Evolutionary conservation across 2,888 invertebrate species (phyloP), one percentile per base, ranked within the genome.

Genomic region (Bugulina stolonifera): DNA sequence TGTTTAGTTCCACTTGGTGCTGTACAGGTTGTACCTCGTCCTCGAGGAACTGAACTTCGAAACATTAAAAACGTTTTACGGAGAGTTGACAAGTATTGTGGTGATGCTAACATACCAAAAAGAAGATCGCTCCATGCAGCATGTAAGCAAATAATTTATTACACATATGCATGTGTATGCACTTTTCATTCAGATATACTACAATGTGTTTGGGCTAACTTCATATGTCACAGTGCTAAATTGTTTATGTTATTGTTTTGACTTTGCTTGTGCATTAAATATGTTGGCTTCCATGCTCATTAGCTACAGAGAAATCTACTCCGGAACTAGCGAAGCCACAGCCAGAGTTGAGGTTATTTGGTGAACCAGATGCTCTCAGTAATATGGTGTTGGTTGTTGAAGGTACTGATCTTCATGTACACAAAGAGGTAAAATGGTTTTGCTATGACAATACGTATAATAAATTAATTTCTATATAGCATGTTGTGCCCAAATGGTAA

Each of bases 351-450:
- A 64, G 64, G 27, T 32, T 64, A n/a, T 64, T 64, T 27, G n/a
- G 27, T 32, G 29, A 64, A n/a, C 64, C 64, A 27, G 64, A 64
- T 34, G 29, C 64, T 5, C 34, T 64, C 5, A 14, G 32, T 34
- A 64, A 64, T 34, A 27, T 64, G 32, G 32, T 32, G 5, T 64
- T 64, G 32, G 32, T 64, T 14, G 64, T 64, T 14, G 34, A 64
- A 10, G 64, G n/a, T 32, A 34, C 14, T 32, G 32, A 27, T 10
- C 32, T 64, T 3, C 32, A 64, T 32, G 32, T 64, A 27, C 64
- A 64, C 27, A 64, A 64, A 32, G 64, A 64, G 64, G 64, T 64
- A 14, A 32, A 32, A n/a, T n/a, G n/a, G n/a, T n/a, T n/a, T n/a
- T n/a, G n/a, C n/a, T n/a, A n/a, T n/a, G n/a, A n/a, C n/a, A n/a